Base-by-base conservation (phyloP, 2,888 invertebrate species). In the Tethea ocularis region DNA sequence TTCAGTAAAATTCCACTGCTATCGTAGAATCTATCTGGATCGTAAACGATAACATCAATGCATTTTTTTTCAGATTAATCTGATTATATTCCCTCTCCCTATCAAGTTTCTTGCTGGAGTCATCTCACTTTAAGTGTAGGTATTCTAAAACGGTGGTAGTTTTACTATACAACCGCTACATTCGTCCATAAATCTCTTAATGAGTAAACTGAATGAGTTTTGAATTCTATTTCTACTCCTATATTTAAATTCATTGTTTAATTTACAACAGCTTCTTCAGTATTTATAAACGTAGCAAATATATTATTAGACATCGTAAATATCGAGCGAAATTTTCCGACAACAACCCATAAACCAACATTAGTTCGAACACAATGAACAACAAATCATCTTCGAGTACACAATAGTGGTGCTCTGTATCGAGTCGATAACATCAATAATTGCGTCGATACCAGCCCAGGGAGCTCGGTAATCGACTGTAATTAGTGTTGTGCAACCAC, bases 361-460 rank as follows among this genome's bases (percentile, higher is more conserved):
- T 46, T 46, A 46, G 46, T 20, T 57, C 52, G 38, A 15, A 54
- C 58, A 67, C 63, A 72, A 74, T 66, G 59, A 57, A 57, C 65
- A 23, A 63, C 65, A 69, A 71, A 73, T 75, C 69, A 66, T 57
- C 17, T 57, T 36, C 38, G 20, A 46, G 46, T 46, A 46, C 33
- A 70, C 75, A 69, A 74, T 72, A 72, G 71, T 66, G 74, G 58
- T 66, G 73, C 57, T 22, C 64, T 52, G 59, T 57, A 61, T 65
- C 61, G 62, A 63, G 59, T 68, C 55, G 74, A 78, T 78, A 69
- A 66, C 67, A 73, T 76, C 72, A 74, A 78, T 74, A 77, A 75
- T 77, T 70, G 70, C 46, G n/a, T 67, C 62, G 61, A 64, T 66
- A 68, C 60, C 29, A 20, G 10, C 20, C 57, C 61, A 56, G 56